Conservation (phyloP, 2,888 invertebrate genomes). For the Tridacna gigas region DNA sequence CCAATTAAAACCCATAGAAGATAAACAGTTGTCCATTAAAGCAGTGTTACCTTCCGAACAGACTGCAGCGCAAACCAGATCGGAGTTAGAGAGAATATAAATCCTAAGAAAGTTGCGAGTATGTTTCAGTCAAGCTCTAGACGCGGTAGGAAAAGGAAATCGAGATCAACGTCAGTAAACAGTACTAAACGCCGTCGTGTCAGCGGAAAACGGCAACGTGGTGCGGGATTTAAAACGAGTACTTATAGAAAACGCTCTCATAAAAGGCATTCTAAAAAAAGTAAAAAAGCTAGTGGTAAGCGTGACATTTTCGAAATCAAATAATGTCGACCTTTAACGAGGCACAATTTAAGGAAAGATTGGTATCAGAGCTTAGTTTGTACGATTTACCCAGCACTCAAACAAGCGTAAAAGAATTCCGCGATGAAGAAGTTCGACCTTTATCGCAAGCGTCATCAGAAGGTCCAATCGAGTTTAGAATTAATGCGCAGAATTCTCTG, state of each 20-base stretch:
- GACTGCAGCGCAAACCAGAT: constrained; percentile 43
- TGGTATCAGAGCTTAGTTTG: constrained; percentile 11
- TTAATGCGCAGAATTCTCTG: constrained; percentile 23
- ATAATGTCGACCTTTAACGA: constrained; percentile 13
- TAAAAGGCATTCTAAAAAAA: constrained; percentile 14
- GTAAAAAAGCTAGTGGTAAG: not conserved
- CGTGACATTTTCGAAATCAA: constrained; percentile 31
- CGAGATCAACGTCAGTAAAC: not conserved
- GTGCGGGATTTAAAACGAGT: not conserved
- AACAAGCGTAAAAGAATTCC: constrained; percentile 3
- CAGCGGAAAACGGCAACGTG: not conserved
- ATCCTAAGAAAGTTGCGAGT: constrained; percentile 26
- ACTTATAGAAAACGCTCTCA: not conserved
- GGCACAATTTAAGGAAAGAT: constrained; percentile 17
- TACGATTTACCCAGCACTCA: constrained; percentile 30
- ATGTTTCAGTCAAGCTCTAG: constrained; percentile 28
- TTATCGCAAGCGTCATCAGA: constrained; percentile 25
- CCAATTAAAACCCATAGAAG: constrained; percentile 18
- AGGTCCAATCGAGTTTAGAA: constrained; percentile 26
- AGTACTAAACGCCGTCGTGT: constrained; percentile 7
- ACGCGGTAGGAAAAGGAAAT: constrained; percentile 6
- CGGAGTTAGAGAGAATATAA: constrained; percentile 51
- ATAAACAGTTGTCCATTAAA: constrained; percentile 37
- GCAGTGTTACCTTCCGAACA: constrained; percentile 57
- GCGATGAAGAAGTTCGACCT: constrained; percentile 23